Evolutionary conservation across 2,888 invertebrate species (phyloP).

Genomic region (Saturnia japonica): DNA sequence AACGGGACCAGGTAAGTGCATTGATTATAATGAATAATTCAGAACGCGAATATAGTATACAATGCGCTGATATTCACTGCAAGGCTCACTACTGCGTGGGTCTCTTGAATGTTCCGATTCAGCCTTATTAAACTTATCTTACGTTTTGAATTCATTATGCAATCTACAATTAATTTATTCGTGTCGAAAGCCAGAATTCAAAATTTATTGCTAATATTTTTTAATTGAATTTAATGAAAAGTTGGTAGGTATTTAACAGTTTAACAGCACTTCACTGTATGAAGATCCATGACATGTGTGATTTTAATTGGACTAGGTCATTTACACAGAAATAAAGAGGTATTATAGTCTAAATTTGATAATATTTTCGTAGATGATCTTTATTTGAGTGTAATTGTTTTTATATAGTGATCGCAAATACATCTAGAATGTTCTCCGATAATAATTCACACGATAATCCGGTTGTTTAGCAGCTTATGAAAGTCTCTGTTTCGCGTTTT

Average conservation of each 20-base stretch:
- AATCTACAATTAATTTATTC: slow-evolving; percentile 20
- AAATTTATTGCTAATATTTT: neutral
- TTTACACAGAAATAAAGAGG: too few species aligned
- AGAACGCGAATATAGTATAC: slow-evolving; percentile 55
- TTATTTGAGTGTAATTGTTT: too few species aligned
- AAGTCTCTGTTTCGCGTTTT: too few species aligned
- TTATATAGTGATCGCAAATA: too few species aligned
- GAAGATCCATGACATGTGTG: too few species aligned
- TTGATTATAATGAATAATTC: slow-evolving; percentile 78
- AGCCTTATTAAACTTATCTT: slow-evolving; percentile 62
- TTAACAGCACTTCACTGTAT: neutral
- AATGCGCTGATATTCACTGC: slow-evolving; percentile 28
- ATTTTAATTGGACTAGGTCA: too few species aligned
- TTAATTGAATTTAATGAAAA: neutral
- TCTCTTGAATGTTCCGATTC: slow-evolving; percentile 55
- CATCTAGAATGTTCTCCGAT: too few species aligned
- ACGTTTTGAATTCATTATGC: slow-evolving; percentile 21
- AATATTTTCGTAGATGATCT: too few species aligned
- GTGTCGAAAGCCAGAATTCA: slow-evolving; percentile 18
- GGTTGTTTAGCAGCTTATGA: too few species aligned
- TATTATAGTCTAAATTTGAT: too few species aligned
- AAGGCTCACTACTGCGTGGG: slow-evolving; percentile 45
- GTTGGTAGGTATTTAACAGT: neutral
- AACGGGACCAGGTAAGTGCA: slow-evolving; percentile 62
- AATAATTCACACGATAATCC: too few species aligned